These are phyloP conservation scores for Cartodere bifasciata DNA, from an alignment of 2,888 invertebrate species.

Conservation along the genomic window DNA sequence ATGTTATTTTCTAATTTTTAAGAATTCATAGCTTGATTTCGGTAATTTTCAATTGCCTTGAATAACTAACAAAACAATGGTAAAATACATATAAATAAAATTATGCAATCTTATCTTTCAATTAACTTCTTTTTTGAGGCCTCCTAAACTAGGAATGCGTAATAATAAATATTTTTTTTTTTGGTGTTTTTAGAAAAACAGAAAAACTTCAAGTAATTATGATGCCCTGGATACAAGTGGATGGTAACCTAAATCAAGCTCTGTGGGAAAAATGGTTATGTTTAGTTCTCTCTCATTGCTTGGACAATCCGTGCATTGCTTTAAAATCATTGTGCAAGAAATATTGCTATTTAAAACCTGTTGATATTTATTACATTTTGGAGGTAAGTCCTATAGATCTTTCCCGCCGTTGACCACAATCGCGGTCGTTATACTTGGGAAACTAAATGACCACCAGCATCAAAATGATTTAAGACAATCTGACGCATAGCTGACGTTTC, in stretches of 20 bases:
- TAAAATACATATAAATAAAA: no score
- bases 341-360: slow-evolving; percentile 54
- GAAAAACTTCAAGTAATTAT: slow-evolving; percentile 23
- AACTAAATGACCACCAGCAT: background rate
- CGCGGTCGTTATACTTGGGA: background rate
- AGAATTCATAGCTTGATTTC: no score
- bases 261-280: slow-evolving; percentile 57
- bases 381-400: slow-evolving; percentile 37
- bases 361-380: slow-evolving; percentile 46
- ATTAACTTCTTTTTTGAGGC: no score
- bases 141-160: no score
- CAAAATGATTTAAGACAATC: background rate
- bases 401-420: background rate
- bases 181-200: no score
- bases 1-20: no score
- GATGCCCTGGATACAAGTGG: slow-evolving; percentile 62
- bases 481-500: no score
- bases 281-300: slow-evolving; percentile 49
- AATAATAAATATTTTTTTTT: no score
- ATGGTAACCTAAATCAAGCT: slow-evolving; percentile 55
- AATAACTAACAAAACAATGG: no score
- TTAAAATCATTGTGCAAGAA: slow-evolving; percentile 42
- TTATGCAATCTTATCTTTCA: no score
- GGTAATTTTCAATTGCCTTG: no score
- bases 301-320: slow-evolving; percentile 46